phyloP scores from a whole-genome alignment of 2,888 invertebrate genomes.

The Dasypolia templi region DNA sequence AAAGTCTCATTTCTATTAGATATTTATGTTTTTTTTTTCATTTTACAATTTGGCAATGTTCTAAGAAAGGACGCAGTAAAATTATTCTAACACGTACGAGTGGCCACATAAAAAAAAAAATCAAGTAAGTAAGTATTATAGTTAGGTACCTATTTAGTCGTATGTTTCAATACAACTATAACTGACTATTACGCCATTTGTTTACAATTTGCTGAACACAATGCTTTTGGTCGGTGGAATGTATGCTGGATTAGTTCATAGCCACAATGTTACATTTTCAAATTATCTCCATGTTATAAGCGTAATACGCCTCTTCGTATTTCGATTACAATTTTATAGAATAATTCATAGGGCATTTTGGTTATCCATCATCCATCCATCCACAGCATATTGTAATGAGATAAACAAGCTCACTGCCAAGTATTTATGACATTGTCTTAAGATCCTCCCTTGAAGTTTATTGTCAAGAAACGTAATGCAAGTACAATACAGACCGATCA shows the following conservation, averaged over 20 bases:
- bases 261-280: constrained; percentile 63
- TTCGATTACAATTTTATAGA: constrained; percentile 52
- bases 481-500: constrained; percentile 49
- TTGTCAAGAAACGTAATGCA: constrained; percentile 34
- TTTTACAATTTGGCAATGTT: constrained; percentile 52
- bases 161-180: constrained; percentile 58
- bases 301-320: constrained; percentile 42
- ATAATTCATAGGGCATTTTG: constrained; percentile 20
- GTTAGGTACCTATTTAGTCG: constrained; percentile 39
- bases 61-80: constrained; percentile 58
- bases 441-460: constrained; percentile 32
- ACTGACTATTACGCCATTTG: constrained; percentile 63
- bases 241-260: constrained; percentile 66
- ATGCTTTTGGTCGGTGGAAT: constrained; percentile 62
- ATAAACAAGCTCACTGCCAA: constrained; percentile 8
- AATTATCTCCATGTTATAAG: constrained; percentile 57
- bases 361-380: too few relatives aligned
- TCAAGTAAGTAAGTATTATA: constrained; percentile 59
- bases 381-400: background rate
- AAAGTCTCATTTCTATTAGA: constrained; percentile 37
- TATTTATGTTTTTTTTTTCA: constrained; percentile 47
- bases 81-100: constrained; percentile 50
- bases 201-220: constrained; percentile 64
- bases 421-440: constrained; percentile 14
- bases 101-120: constrained; percentile 52